Evolutionary conservation across 2,797 vertebrate species (phyloP).

Genomic region (Sorex maritimensis): DNA sequence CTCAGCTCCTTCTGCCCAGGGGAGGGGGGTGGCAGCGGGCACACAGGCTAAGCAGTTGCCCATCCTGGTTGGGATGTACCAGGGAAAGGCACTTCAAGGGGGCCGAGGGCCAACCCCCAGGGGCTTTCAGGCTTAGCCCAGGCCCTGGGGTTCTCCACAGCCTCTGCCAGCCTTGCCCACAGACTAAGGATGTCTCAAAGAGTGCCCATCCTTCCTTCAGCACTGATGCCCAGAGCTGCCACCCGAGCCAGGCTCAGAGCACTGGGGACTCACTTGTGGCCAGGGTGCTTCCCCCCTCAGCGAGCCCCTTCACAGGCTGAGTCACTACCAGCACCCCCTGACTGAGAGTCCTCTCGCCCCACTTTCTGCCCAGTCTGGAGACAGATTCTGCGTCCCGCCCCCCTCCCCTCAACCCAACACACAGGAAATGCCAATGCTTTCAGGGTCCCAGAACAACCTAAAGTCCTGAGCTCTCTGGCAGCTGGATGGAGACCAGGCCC

Average conservation of each 20-base stretch:
- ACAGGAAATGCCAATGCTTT: background rate
- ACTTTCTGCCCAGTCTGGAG: background rate
- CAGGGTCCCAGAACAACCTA: background rate
- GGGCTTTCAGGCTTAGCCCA: background rate
- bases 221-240: background rate
- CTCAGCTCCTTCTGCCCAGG: too few relatives aligned
- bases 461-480: background rate
- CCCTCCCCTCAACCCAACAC: background rate
- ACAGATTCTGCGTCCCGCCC: background rate
- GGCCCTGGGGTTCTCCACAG: background rate
- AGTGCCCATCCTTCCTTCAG: background rate
- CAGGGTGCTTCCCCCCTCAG: background rate
- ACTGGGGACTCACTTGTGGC: background rate
- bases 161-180: background rate
- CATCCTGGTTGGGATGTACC: background rate
- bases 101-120: background rate
- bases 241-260: background rate
- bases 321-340: background rate
- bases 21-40: too few relatives aligned
- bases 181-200: background rate
- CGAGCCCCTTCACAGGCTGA: background rate
- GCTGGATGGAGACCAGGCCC: background rate
- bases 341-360: background rate
- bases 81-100: background rate
- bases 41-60: background rate